Conservation (phyloP, 2,888 invertebrate species). For the Cheilosia pagana region DNA sequence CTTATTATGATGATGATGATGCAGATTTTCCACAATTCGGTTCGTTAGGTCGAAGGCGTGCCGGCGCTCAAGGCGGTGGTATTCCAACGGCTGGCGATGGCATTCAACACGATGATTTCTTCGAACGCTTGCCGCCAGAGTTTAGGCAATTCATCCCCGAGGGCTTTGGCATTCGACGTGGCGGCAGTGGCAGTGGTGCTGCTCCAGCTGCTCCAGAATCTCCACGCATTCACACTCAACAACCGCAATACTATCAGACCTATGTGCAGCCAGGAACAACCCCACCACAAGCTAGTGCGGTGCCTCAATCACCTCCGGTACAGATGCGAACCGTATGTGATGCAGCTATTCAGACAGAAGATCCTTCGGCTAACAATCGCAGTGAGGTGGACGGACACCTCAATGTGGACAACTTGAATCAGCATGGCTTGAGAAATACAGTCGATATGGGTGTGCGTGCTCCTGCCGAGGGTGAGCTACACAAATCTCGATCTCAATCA, state of each 20-base stretch:
- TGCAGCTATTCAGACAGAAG: conserved; percentile 83
- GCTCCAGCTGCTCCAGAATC: conserved; percentile 60
- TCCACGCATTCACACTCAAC: conserved; percentile 75
- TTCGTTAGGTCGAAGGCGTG: conserved; percentile 80
- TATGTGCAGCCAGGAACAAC: conserved; percentile 75
- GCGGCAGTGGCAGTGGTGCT: conserved; percentile 67
- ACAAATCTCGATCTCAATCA: conserved; percentile 89
- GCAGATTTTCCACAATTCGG: conserved; percentile 82
- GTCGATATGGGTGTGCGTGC: conserved; percentile 90
- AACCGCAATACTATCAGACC: conserved; percentile 75
- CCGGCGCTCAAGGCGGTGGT: conserved; percentile 54
- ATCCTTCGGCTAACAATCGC: conserved; percentile 77
- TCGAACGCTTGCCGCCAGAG: conserved; percentile 82
- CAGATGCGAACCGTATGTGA: conserved; percentile 81
- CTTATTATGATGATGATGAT: conserved; percentile 79
- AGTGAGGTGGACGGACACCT: conserved; percentile 80
- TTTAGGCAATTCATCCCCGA: conserved; percentile 83
- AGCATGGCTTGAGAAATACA: conserved; percentile 90
- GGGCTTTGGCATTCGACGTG: conserved; percentile 80
- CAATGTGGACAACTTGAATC: conserved; percentile 83
- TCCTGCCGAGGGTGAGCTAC: conserved; percentile 84
- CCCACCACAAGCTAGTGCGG: conserved; percentile 68
- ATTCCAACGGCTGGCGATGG: conserved; percentile 74
- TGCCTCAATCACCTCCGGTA: conserved; percentile 78
- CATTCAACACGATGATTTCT: conserved; percentile 79